Base-by-base conservation (phyloP, 2,113 vertebrate species). In the Catharus bicknelli region DNA sequence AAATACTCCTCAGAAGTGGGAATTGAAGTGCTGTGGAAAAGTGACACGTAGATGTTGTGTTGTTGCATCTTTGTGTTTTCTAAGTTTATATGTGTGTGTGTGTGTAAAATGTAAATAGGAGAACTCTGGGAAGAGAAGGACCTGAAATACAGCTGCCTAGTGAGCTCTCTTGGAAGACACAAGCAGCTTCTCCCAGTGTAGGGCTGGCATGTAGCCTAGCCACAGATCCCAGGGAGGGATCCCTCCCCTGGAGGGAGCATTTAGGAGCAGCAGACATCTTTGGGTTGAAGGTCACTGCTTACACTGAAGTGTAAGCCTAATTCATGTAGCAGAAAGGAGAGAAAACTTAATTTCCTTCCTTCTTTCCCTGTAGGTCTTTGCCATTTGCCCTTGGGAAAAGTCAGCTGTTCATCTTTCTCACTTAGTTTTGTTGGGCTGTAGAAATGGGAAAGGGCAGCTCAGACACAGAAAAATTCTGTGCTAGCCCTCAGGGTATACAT, bases 161-260 rank as follows among this genome's bases (percentile, higher is more conserved):
- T 29, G 48, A 64, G 72, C 54, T 86, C 58, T 86, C 47, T 27
- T 55, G 62, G 62, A 27, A 23, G 6, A 23, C 13, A 42, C 21
- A 30, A 30, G 55, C 42, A 30, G 55, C 42, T 55, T 63, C 34
- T 10, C 36, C 29, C 62, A 34, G 27, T 1, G 21, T 4, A 2
- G 34, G 6, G 13, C 21, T 58, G 55, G 43, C 1, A 5, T 27
- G 11, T 25, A 76, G 30, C 67, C 54, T 66, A 66, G 42, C 6
- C 45, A 12, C 22, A 16, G 4, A 14, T 18, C 55, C 42, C 0
- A 0, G 21, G 34, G 34, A 36, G 34, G 34, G 34, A 36, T 36
- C 34, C 34, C 34, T 36, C 34, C 34, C 34, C 34, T 7, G 2
- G 17, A 30, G 48, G 63, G 18, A 77, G 19, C 0, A 0, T 42